phyloP scores from a whole-genome alignment of 2,113 vertebrate species.

The Paramormyrops kingsleyae region DNA sequence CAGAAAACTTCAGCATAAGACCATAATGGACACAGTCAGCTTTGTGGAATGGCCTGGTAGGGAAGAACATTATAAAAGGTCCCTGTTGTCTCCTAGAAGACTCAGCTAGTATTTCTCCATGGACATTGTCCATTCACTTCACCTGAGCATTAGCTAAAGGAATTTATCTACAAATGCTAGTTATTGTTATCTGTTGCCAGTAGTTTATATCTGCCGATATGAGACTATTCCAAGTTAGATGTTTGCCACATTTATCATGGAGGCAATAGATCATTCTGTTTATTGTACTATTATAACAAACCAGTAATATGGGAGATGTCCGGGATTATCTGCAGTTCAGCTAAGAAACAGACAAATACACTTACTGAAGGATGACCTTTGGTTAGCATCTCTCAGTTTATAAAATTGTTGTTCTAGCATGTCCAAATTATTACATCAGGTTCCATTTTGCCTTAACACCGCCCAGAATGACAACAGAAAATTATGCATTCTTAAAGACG shows the following conservation, averaged over 20 bases:
- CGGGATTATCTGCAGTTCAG: background rate
- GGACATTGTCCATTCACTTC: background rate
- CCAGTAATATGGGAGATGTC: background rate
- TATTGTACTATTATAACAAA: background rate
- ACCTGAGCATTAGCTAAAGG: background rate
- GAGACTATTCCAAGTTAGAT: background rate
- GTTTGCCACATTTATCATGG: background rate
- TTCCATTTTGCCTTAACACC: background rate
- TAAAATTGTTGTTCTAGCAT: background rate
- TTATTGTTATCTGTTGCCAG: background rate
- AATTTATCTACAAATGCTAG: background rate
- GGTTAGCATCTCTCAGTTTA: background rate
- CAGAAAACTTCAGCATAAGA: background rate
- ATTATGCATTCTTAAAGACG: background rate
- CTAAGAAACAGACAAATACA: background rate
- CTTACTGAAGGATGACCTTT: background rate
- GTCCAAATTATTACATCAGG: background rate
- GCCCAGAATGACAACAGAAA: background rate
- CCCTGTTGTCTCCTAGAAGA: background rate
- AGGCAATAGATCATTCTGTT: background rate
- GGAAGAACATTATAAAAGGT: background rate
- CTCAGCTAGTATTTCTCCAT: background rate
- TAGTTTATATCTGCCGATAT: background rate
- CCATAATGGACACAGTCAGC: background rate
- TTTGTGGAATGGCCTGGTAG: background rate